Percentiles rank a stretch among this genome's conserved stretches.
Evolutionary conservation across 2,113 vertebrate species (phyloP).

Genomic region (Caracal caracal): DNA sequence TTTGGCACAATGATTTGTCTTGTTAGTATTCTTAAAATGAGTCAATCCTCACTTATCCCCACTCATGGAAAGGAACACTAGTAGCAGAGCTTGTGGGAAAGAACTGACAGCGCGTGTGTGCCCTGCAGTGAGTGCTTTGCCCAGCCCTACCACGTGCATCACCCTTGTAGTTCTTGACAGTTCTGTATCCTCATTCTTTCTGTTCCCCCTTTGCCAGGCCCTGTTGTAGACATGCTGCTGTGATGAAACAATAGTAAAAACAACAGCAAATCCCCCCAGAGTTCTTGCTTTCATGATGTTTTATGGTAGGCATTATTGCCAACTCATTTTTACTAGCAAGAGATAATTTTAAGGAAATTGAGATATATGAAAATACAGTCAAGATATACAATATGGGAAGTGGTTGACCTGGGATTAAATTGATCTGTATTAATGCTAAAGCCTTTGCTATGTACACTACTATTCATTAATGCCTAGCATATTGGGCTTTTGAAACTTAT

Average conservation of each 20-base stretch:
- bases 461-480: neutral
- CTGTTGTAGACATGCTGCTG: neutral
- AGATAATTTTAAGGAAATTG: slow-evolving; percentile 25
- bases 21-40: neutral
- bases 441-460: neutral
- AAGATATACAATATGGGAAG: neutral
- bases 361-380: neutral
- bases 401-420: neutral
- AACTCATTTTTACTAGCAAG: neutral
- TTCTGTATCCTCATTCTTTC: neutral
- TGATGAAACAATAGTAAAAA: neutral
- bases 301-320: slow-evolving; percentile 22
- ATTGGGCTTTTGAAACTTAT: neutral
- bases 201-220: neutral
- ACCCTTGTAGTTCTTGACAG: too few relatives aligned
- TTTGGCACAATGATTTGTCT: neutral
- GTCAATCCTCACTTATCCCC: neutral
- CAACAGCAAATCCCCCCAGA: neutral
- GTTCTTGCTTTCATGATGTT: neutral
- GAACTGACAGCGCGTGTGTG: accelerated
- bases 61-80: neutral
- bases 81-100: neutral
- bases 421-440: neutral
- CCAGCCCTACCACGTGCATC: accelerated
- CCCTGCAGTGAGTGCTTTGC: too few relatives aligned